Conservation (phyloP, 2,797 vertebrate genomes). For the Alectoris magna region DNA sequence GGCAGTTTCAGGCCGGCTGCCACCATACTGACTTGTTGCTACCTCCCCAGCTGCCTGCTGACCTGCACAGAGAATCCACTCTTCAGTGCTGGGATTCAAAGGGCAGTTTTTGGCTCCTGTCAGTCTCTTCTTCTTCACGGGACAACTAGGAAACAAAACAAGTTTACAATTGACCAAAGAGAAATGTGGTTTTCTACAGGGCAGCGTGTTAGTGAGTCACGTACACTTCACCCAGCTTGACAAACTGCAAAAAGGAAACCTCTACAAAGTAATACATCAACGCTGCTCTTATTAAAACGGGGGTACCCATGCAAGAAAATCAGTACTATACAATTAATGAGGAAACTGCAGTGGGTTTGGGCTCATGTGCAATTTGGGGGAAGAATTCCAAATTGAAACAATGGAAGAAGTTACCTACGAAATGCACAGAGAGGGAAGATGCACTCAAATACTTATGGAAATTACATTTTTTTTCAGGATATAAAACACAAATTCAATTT, state of each 20-base stretch:
- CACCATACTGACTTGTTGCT: conserved; percentile 60
- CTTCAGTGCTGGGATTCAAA: conserved; percentile 64
- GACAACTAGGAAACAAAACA: conserved; percentile 71
- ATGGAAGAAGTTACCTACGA: not conserved
- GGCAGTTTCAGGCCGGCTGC: conserved; percentile 66
- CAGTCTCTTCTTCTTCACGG: conserved; percentile 79
- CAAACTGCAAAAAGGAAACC: not conserved
- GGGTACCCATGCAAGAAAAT: not conserved
- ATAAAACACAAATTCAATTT: conserved; percentile 63
- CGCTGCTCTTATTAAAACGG: not conserved
- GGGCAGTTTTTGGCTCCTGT: conserved; percentile 71
- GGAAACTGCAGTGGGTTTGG: not conserved
- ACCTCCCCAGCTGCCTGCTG: conserved; percentile 70
- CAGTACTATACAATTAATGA: not conserved
- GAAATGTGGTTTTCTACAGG: not conserved
- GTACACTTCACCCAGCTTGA: not conserved
- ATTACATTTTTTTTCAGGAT: not conserved
- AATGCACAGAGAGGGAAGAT: not conserved
- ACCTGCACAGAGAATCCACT: conserved; percentile 77
- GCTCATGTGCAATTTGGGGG: not conserved
- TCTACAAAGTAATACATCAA: not conserved
- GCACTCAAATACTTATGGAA: not conserved
- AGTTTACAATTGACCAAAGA: not conserved
- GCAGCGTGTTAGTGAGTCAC: fast-evolving
- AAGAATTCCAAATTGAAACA: not conserved